These are phyloP conservation scores for Etia nguti DNA, from an alignment of 2,113 vertebrate species.

Conservation along the genomic window DNA sequence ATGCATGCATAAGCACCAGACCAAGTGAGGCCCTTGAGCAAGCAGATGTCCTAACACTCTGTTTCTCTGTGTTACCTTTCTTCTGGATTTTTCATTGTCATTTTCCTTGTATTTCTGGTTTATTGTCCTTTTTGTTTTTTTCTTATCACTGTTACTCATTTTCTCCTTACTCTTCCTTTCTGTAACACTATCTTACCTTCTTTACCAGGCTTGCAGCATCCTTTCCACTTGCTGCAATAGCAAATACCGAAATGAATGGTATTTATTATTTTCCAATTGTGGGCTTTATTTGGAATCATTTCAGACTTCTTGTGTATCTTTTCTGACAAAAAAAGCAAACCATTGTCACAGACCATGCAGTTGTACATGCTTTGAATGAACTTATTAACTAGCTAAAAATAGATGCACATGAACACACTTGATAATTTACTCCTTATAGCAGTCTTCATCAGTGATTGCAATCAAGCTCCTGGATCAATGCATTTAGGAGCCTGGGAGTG, in stretches of 20 bases:
- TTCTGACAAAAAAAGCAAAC: background rate
- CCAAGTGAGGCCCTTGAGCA: constrained; percentile 50
- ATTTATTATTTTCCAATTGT: background rate
- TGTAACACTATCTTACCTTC: background rate
- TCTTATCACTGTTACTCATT: background rate
- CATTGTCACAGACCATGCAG: background rate
- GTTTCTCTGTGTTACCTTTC: constrained; percentile 24
- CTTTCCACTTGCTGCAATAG: background rate
- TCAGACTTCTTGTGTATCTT: background rate
- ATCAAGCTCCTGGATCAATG: background rate
- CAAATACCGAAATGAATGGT: background rate
- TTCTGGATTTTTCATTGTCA: constrained; percentile 5
- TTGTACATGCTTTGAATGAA: background rate
- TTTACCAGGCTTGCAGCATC: background rate
- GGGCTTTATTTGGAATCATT: background rate
- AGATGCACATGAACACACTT: background rate
- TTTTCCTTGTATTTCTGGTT: background rate
- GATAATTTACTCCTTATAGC: constrained; percentile 3
- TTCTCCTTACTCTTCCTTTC: background rate
- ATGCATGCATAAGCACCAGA: constrained; percentile 35
- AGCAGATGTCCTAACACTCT: constrained; percentile 60
- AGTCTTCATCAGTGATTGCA: background rate
- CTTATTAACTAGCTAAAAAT: background rate
- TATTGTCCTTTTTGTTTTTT: background rate
- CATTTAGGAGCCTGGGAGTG: background rate